A percentile compares a stretch with the other conserved stretches of the same genome.
phyloP scores from a whole-genome alignment of 1,140 invertebrate species.

The Cotesia glomerata region DNA sequence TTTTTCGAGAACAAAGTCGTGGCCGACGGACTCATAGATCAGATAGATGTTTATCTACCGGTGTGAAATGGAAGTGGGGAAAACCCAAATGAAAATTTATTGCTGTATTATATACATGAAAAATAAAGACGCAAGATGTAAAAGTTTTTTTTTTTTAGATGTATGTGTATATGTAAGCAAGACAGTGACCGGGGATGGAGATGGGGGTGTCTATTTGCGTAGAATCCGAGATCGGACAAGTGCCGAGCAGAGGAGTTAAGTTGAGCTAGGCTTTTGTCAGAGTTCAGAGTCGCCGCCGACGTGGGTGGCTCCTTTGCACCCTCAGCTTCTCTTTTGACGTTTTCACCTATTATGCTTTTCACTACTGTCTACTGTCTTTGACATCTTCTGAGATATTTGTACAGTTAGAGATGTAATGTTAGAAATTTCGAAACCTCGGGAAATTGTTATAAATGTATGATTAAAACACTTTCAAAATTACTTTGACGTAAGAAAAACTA shows the following conservation, averaged over 20 bases:
- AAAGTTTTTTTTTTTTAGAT: too few species aligned
- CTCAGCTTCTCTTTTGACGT: slow-evolving; percentile 29
- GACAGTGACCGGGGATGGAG: slow-evolving; percentile 37
- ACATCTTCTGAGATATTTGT: neutral
- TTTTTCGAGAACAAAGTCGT: too few species aligned
- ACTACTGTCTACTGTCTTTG: slow-evolving; percentile 35
- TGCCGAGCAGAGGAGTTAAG: slow-evolving; percentile 31
- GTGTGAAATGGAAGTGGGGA: too few species aligned
- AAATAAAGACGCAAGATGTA: slow-evolving; percentile 1
- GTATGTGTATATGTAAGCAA: neutral
- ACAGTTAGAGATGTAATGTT: neutral
- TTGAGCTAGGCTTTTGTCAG: slow-evolving; percentile 44
- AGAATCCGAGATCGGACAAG: slow-evolving; percentile 52
- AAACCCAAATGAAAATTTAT: too few species aligned
- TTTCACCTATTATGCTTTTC: slow-evolving; percentile 21
- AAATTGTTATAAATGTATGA: too few species aligned
- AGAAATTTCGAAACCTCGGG: too few species aligned
- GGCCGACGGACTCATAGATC: too few species aligned
- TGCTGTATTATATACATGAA: too few species aligned
- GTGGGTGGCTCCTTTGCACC: slow-evolving; percentile 45
- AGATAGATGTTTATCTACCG: too few species aligned
- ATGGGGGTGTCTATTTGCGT: slow-evolving; percentile 52
- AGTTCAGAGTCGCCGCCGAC: slow-evolving; percentile 37
- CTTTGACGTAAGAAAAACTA: too few species aligned
- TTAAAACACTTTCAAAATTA: too few species aligned